These are phyloP conservation scores for Aplysina aerophoba DNA, from an alignment of 37 sponge, comb jelly and placozoan species.

Conservation along the genomic window DNA sequence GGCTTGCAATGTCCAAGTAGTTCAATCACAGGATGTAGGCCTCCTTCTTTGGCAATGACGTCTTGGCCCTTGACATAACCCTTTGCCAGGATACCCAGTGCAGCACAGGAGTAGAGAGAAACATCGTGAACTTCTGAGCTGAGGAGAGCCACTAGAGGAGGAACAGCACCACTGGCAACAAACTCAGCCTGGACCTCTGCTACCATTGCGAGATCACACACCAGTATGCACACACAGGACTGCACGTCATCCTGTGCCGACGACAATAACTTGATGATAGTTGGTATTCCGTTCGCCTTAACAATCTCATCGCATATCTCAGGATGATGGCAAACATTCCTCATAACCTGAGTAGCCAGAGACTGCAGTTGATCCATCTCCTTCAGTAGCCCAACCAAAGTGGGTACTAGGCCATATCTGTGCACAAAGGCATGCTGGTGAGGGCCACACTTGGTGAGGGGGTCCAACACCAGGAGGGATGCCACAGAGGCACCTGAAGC, in stretches of 20 bases:
- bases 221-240: constrained; percentile 53
- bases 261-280: constrained; percentile 59
- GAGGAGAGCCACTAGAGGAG: constrained; percentile 57
- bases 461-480: constrained; percentile 70
- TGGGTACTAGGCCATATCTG: not conserved
- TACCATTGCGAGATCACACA: constrained; percentile 63
- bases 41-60: constrained; percentile 14
- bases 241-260: constrained; percentile 58
- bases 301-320: constrained; percentile 41
- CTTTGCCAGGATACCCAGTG: constrained; percentile 54
- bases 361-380: constrained; percentile 49
- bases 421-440: not conserved
- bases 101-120: constrained; percentile 57
- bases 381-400: constrained; percentile 53
- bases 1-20: constrained; percentile 36
- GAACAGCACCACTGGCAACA: constrained; percentile 46
- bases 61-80: constrained; percentile 54
- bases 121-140: constrained; percentile 54
- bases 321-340: constrained; percentile 55
- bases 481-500: constrained; percentile 31
- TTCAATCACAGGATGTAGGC: constrained; percentile 32
- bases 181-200: constrained; percentile 45
- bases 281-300: constrained; percentile 47
- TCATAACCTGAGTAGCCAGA: constrained; percentile 61
- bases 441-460: constrained; percentile 42